Evolutionary conservation across 2,113 vertebrate genomes (phyloP), one percentile per base, ranked within the genome.

Genomic region (Edolisoma coerulescens): DNA sequence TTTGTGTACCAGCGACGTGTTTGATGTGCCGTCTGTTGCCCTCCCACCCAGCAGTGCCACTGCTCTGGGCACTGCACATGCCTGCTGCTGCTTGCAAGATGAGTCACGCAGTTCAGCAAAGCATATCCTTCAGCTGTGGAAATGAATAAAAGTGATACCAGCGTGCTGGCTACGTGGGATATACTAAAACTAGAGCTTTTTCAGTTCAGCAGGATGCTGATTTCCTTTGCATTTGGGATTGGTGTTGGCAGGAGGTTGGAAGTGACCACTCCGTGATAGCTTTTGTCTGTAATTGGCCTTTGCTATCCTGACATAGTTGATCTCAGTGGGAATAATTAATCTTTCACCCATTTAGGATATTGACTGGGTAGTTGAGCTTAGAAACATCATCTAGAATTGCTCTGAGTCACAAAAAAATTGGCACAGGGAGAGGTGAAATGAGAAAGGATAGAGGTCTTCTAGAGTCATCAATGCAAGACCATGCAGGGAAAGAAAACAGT

Each of bases 301-400:
- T 95, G 84, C 52, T 81, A n/a, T 75, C 61, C 39, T 87, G 47
- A 87, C 75, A 67, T 69, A 68, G 77, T 70, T 89, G 65, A 88
- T 89, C 74, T 88, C 81, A 73, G 77, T 87, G 81, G 60, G 75
- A 95, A 87, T 94, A 95, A 90, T 91, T 93, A 84, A 68, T 84
- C 79, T 93, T 84, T 90, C 79, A 78, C 71, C 76, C 60, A 45
- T 18, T 89, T 74, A 68, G 70, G 30, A n/a, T 90, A 89, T 80
- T 54, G 84, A 75, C 84, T 69, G 49, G 14, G 44, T 87, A 77
- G 88, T 1, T 83, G 74, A 84, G 35, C 45, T 74, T 68, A 47
- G 74, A 69, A 44, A 86, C 24, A 74, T 84, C 83, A 86, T 50
- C 47, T 82, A 30, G 37, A 87, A 77, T 83, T 91, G 45, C 57